Conservation (phyloP, 2,113 vertebrate genomes). For the Micronisus gabar region DNA sequence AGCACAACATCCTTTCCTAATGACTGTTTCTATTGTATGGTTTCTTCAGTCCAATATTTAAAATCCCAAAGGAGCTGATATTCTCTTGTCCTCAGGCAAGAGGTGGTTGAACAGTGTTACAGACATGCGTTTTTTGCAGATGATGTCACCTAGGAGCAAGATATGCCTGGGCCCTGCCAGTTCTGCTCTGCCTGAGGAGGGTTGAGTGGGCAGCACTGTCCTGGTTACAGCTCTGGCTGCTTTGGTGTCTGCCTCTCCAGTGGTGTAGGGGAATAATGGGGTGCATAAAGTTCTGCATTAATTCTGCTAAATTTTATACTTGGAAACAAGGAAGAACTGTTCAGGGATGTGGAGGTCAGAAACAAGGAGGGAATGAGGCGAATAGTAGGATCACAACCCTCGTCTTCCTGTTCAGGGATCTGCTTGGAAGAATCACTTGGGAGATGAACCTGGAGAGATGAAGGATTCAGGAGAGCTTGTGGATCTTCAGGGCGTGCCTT, state of each 20-base stretch:
- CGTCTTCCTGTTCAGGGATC: neutral
- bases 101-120: neutral
- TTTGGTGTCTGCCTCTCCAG: neutral
- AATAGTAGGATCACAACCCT: neutral
- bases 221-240: neutral
- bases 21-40: neutral
- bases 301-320: neutral
- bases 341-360: neutral
- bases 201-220: neutral
- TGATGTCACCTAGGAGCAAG: neutral
- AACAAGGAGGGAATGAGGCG: neutral
- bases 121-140: neutral
- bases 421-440: neutral
- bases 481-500: neutral
- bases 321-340: neutral
- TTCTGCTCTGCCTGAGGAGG: neutral
- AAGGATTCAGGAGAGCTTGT: neutral
- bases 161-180: neutral
- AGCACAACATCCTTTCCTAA: neutral
- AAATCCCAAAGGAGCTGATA: neutral
- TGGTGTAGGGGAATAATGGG: neutral
- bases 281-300: too few species aligned
- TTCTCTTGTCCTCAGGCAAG: neutral
- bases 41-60: neutral
- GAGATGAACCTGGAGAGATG: neutral